Evolutionary conservation across 2,888 invertebrate genomes (phyloP), one percentile per base, ranked within the genome.

Genomic region (Spatulosminthurus flaviceps): DNA sequence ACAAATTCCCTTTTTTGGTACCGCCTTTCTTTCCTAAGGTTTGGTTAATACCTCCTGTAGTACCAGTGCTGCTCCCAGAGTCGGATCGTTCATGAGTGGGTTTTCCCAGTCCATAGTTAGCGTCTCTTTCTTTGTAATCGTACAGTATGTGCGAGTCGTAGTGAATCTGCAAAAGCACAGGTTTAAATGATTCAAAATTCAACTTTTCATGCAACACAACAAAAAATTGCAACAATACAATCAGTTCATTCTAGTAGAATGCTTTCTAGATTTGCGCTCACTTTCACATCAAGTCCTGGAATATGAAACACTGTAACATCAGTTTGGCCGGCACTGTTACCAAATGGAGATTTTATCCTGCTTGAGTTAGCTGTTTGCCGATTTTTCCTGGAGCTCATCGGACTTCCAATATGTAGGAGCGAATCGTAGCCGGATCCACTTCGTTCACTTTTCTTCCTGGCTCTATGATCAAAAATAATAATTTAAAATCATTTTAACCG

Each of bases 291-390:
- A 84, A 97, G 89, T 0, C 96, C 96, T 1, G 96, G 96, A 87
- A 96, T 95, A 84, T 95, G 92, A 88, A 96, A 96, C 81, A 95
- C 93, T 4, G 96, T 96, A 81, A 94, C 89, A 88, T 96, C 95
- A 0, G 92, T 83, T 61, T 76, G 79, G 2, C 71, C 61, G 0
- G 74, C 74, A 4, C 79, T 79, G 43, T 78, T 82, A 19, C 80
- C 81, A 80, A 84, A 84, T n/a, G 85, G 85, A n/a, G 84, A 83
- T 61, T 85, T 85, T 61, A 83, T 80, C 19, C 73, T 64, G 1
- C 70, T 51, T 0, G 79, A 42, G 0, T 82, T 80, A 4, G 81
- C 24, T 71, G 82, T 83, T 26, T 81, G 82, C 4, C 81, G 73
- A 21, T 70, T 78, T 43, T 85, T 84, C 21, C 83, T 79, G 0